phyloP scores from a whole-genome alignment of 2,888 invertebrate species.

The Petrophora chlorosata region DNA sequence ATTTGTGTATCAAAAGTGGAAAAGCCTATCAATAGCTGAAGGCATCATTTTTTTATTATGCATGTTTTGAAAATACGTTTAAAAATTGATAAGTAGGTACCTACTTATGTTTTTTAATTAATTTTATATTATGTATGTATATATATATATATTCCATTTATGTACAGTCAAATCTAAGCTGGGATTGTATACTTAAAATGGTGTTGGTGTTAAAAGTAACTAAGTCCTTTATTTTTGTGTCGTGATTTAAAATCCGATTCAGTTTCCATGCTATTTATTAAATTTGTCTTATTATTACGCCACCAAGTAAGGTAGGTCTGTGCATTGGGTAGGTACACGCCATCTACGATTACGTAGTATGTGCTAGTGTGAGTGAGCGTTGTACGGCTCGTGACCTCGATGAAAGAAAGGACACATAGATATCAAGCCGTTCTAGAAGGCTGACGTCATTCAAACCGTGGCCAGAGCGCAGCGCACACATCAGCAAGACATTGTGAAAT shows the following conservation, averaged over 20 bases:
- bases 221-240: neutral
- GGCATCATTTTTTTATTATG: neutral
- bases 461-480: constrained; percentile 66
- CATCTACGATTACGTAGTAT: constrained; percentile 35
- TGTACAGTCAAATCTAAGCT: neutral
- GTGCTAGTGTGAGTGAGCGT: constrained; percentile 73
- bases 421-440: constrained; percentile 77
- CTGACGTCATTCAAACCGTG: constrained; percentile 76
- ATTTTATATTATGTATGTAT: neutral
- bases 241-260: neutral
- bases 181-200: neutral
- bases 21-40: neutral
- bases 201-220: constrained; percentile 17
- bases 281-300: constrained; percentile 46
- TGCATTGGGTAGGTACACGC: constrained; percentile 40
- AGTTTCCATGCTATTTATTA: neutral
- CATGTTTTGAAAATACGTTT: too few relatives aligned
- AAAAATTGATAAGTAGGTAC: too few relatives aligned
- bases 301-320: constrained; percentile 52
- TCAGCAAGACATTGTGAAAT: constrained; percentile 80
- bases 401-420: constrained; percentile 65
- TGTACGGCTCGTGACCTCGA: constrained; percentile 75
- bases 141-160: neutral
- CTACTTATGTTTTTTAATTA: too few relatives aligned
- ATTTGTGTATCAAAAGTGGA: constrained; percentile 8